A percentile compares a stretch with the other conserved stretches of the same genome.
Evolutionary conservation across 1,140 invertebrate genomes (phyloP).

Genomic region (Drosophila kikkawai): DNA sequence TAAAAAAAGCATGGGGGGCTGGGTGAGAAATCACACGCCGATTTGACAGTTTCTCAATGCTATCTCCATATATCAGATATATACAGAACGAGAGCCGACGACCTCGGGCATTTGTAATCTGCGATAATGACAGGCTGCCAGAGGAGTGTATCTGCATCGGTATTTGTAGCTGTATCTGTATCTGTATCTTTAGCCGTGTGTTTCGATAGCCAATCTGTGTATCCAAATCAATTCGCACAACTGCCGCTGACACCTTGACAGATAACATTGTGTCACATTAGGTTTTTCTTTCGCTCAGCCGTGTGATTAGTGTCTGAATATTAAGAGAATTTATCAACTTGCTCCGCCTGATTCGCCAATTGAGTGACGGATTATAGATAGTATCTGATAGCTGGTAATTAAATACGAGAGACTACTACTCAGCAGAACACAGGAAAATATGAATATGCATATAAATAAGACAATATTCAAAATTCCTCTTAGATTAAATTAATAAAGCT

Average conservation of each 20-base stretch:
- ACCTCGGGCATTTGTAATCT: constrained; percentile 70
- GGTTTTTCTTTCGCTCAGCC: constrained; percentile 29
- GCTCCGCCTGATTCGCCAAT: neutral
- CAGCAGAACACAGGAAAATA: neutral
- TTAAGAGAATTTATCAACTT: constrained; percentile 40
- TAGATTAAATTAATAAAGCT: neutral
- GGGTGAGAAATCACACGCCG: constrained; percentile 57
- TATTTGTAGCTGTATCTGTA: constrained; percentile 1
- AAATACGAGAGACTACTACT: neutral
- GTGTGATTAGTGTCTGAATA: constrained; percentile 63
- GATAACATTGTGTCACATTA: constrained; percentile 68
- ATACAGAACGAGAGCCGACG: constrained; percentile 23
- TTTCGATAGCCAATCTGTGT: constrained; percentile 57
- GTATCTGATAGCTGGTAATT: constrained; percentile 21
- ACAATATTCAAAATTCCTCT: neutral
- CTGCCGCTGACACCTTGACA: constrained; percentile 74
- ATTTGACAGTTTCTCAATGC: constrained; percentile 56
- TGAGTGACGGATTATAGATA: constrained; percentile 54
- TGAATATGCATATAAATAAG: neutral
- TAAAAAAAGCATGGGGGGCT: neutral
- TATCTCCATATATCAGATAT: constrained; percentile 46
- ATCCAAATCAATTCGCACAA: constrained; percentile 65
- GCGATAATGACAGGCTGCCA: constrained; percentile 68
- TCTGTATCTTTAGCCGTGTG: constrained; percentile 9
- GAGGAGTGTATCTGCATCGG: constrained; percentile 8